Percentiles rank a stretch among this genome's conserved stretches.
Evolutionary conservation across 2,797 vertebrate genomes (phyloP).

Genomic region (Myotis findleyi): DNA sequence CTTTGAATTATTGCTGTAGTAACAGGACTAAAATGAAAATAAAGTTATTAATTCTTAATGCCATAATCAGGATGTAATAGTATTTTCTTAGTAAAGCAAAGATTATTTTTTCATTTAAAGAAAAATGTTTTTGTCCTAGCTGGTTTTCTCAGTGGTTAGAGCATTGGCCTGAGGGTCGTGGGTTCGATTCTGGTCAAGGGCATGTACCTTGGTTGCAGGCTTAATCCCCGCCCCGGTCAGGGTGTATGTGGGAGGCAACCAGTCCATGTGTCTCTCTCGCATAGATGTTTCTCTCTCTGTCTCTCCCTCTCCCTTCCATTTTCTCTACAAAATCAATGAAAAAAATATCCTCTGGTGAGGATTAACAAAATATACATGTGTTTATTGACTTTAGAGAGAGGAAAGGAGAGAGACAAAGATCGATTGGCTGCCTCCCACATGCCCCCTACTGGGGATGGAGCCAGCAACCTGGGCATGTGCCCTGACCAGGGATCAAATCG

Average conservation of each 20-base stretch:
- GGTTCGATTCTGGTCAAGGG: neutral
- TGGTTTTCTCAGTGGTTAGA: neutral
- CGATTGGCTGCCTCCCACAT: neutral
- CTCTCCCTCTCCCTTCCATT: neutral
- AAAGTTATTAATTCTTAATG: constrained; percentile 57
- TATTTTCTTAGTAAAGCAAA: constrained; percentile 57
- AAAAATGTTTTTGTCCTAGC: neutral
- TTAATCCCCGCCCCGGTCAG: neutral
- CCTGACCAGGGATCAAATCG: neutral
- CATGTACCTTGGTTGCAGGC: neutral
- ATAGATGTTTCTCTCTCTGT: neutral
- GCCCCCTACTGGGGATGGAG: neutral
- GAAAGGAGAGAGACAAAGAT: neutral
- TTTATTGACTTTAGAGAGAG: neutral
- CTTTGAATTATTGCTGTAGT: constrained; percentile 94
- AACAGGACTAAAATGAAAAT: constrained; percentile 88
- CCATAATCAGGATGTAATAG: constrained; percentile 12
- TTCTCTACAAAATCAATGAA: neutral
- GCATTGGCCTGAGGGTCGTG: neutral
- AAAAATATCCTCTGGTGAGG: neutral
- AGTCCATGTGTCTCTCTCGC: neutral
- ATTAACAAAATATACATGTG: too few relatives aligned
- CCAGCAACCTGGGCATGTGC: neutral
- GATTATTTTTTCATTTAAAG: neutral
- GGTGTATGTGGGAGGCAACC: too few relatives aligned